A percentile compares a stretch with the other conserved stretches of the same genome.
Conservation (phyloP, 2,888 invertebrate genomes). For the Eristalis tenax region DNA sequence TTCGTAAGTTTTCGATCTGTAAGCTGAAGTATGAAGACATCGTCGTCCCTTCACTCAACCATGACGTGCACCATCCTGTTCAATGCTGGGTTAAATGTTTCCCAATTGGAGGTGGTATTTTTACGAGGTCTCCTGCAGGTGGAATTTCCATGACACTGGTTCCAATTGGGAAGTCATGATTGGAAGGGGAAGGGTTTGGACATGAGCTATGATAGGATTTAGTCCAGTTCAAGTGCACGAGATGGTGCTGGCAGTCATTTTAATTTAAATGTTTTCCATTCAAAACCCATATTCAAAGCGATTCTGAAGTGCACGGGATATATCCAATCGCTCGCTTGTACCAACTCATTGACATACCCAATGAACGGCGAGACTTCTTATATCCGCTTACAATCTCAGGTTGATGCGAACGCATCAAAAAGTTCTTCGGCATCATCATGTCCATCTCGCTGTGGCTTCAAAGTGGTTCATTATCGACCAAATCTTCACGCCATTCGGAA, state of each 20-base stretch:
- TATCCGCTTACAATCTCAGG: no score
- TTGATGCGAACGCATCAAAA: no score
- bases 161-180: not conserved
- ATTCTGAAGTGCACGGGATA: no score
- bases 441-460: no score
- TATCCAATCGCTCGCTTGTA: no score
- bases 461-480: no score
- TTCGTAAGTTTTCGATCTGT: slow-evolving; percentile 37
- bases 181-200: not conserved
- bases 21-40: slow-evolving; percentile 40
- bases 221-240: not conserved
- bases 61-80: slow-evolving; percentile 7
- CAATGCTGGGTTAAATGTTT: not conserved
- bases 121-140: slow-evolving; percentile 25
- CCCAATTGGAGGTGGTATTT: slow-evolving; percentile 17
- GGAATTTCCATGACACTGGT: not conserved
- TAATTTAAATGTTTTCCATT: no score
- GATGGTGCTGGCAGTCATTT: not conserved
- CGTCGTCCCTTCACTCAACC: slow-evolving; percentile 34
- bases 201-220: not conserved
- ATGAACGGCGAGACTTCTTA: no score
- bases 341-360: no score
- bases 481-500: no score
- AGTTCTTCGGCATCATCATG: no score
- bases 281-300: no score